These are phyloP conservation scores for Leptinotarsa defecta DNA, from an alignment of 1,140 invertebrate genomes.

Conservation along the genomic window DNA sequence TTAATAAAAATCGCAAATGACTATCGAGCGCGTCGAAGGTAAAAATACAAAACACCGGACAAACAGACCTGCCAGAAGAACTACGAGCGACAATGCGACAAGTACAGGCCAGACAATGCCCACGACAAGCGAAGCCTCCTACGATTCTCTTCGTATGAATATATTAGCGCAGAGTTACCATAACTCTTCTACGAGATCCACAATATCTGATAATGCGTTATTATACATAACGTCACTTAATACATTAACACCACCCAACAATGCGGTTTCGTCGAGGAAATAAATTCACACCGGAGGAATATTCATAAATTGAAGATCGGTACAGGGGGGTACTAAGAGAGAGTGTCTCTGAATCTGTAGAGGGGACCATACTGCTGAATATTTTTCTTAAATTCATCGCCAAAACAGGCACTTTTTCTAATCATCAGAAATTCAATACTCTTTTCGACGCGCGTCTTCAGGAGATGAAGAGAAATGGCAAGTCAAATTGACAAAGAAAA, in stretches of 20 bases:
- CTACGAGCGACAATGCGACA: conserved; percentile 30
- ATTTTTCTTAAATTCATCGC: background rate
- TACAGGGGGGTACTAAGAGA: background rate
- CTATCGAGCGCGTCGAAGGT: background rate
- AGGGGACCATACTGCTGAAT: background rate
- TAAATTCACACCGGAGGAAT: conserved; percentile 12
- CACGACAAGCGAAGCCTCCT: conserved; percentile 30
- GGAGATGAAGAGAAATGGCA: too few relatives aligned
- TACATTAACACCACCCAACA: conserved; percentile 29
- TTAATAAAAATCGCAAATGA: background rate
- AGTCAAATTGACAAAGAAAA: too few relatives aligned
- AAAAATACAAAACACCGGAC: conserved; percentile 13
- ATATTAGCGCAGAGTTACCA: conserved; percentile 26
- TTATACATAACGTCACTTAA: conserved; percentile 27
- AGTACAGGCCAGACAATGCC: conserved; percentile 30
- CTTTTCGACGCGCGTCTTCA: too few relatives aligned
- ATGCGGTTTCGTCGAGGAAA: conserved; percentile 11
- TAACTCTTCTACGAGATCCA: conserved; percentile 21
- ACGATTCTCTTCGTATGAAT: conserved; percentile 29
- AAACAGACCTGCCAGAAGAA: conserved; percentile 20
- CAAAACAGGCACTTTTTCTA: too few relatives aligned
- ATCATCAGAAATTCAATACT: too few relatives aligned
- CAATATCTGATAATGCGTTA: conserved; percentile 30
- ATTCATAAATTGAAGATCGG: conserved; percentile 2
- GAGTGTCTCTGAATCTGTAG: background rate